Evolutionary conservation across 2,797 vertebrate species (phyloP), one percentile per base, ranked within the genome.

Genomic region (Cottoperca gobio): DNA sequence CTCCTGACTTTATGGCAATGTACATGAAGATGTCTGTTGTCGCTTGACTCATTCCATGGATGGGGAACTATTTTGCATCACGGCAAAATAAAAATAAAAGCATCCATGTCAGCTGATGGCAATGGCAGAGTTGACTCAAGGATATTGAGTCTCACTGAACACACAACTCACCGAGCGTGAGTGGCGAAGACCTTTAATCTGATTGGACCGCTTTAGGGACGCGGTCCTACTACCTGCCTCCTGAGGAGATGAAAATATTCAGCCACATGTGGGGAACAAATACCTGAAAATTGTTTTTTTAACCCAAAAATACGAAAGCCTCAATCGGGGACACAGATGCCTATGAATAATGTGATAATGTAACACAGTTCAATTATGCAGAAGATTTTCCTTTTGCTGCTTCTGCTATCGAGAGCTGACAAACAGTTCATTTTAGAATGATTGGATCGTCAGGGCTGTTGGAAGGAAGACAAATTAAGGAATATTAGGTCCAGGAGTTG

Each of bases 141-240:
- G 78, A 76, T 64, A 24, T 23, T 69, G 75, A 65, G 60, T 84
- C 82, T 78, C 73, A 48, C 16, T 61, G 63, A 70, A 82, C 62
- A 28, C 65, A 63, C 84, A 87, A 94, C 94, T 94, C 92, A 94
- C 93, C 93, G 93, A 93, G 69, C 87, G 93, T 85, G 93, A 94
- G 92, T 93, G 91, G 81, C 93, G 94, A 80, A 93, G 91, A 73
- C 92, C 93, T 92, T 86, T 94, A 89, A 93, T 88, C 91, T 94
- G 94, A 93, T 95, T 95, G 92, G 94, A 94, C 78, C 93, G 92
- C 79, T 95, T 95, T 87, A 94, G 90, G 78, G 94, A 94, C 0
- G 91, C 90, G 54, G 92, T 88, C 88, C 93, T 89, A 93, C 92
- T 94, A 92, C 93, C 94, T 91, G 92, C 94, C 89, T 95, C 93